Conservation (phyloP, 2,888 invertebrate genomes). For the Zeuzera pyrina region DNA sequence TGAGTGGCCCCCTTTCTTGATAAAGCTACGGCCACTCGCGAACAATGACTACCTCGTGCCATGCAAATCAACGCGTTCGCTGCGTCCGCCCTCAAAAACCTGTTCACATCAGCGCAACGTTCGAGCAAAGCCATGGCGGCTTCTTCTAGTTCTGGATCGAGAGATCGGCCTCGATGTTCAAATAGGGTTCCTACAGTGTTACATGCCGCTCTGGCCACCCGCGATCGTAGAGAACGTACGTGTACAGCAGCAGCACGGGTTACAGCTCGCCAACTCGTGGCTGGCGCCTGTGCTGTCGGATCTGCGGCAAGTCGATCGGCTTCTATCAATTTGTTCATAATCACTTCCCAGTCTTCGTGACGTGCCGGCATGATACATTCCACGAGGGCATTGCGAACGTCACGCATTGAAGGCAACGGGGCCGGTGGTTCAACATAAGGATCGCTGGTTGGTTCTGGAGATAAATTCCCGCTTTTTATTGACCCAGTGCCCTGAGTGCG, state of each 20-base stretch:
- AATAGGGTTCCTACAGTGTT: conserved; percentile 87
- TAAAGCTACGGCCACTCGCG: conserved; percentile 78
- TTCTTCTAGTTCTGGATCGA: conserved; percentile 88
- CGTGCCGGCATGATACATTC: conserved; percentile 67
- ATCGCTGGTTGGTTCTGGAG: conserved; percentile 33
- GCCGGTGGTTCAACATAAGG: conserved; percentile 23
- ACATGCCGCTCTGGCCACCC: conserved; percentile 92
- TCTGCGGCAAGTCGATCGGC: conserved; percentile 79
- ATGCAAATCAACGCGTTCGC: conserved; percentile 86
- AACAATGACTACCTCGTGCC: conserved; percentile 82
- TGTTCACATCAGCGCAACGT: conserved; percentile 94
- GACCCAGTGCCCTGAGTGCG: too few relatives aligned
- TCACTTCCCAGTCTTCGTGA: conserved; percentile 87
- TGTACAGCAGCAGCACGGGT: conserved; percentile 82
- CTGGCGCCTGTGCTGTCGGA: conserved; percentile 79
- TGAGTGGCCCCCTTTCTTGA: conserved; percentile 82
- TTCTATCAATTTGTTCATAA: conserved; percentile 80
- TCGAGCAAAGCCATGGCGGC: conserved; percentile 85
- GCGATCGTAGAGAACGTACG: conserved; percentile 92
- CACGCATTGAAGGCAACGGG: conserved; percentile 27
- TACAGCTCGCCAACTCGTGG: conserved; percentile 77
- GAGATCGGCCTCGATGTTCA: conserved; percentile 67
- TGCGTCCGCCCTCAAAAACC: conserved; percentile 92
- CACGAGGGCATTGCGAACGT: conserved; percentile 51
- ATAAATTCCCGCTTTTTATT: conserved; percentile 28